Percentiles rank a stretch among this genome's conserved stretches.
phyloP scores from a whole-genome alignment of 64 coral and sea anemone genomes.

The Pocillopora verrucosa region DNA sequence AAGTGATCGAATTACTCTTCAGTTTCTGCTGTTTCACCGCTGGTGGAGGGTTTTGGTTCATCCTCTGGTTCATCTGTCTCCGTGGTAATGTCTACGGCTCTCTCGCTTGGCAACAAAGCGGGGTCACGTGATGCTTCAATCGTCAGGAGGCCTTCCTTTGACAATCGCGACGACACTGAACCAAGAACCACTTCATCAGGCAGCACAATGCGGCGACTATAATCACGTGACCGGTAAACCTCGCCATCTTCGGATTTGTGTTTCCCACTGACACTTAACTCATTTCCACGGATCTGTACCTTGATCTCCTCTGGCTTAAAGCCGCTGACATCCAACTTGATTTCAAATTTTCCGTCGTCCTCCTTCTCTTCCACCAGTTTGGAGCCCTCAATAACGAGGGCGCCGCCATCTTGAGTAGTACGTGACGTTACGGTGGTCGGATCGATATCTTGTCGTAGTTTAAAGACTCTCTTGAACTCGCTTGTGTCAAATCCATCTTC shows the following conservation, averaged over 20 bases:
- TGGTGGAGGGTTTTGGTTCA: neutral
- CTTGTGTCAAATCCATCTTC: conserved; percentile 71
- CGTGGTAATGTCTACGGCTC: neutral
- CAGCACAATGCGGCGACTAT: conserved; percentile 77
- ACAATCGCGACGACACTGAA: conserved; percentile 63
- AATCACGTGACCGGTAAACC: conserved; percentile 46
- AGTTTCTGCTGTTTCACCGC: neutral
- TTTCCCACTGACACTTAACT: conserved; percentile 70
- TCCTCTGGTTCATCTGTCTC: neutral
- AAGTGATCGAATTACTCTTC: no score
- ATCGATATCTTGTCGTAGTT: conserved; percentile 76
- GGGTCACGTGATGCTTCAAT: conserved; percentile 53
- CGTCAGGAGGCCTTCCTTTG: conserved; percentile 69
- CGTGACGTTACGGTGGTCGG: conserved; percentile 54
- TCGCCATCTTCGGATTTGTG: conserved; percentile 54
- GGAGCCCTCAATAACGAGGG: conserved; percentile 57
- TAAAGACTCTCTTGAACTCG: conserved; percentile 58
- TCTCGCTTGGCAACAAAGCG: neutral
- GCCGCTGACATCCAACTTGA: conserved; percentile 71
- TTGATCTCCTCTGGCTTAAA: conserved; percentile 77
- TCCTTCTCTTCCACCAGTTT: conserved; percentile 30
- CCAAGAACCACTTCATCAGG: conserved; percentile 81
- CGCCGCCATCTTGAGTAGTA: conserved; percentile 37
- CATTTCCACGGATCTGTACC: conserved; percentile 67
- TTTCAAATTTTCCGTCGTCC: conserved; percentile 72